Base-by-base conservation (phyloP, 2,113 vertebrate species). In the Thamnophis sirtalis region DNA sequence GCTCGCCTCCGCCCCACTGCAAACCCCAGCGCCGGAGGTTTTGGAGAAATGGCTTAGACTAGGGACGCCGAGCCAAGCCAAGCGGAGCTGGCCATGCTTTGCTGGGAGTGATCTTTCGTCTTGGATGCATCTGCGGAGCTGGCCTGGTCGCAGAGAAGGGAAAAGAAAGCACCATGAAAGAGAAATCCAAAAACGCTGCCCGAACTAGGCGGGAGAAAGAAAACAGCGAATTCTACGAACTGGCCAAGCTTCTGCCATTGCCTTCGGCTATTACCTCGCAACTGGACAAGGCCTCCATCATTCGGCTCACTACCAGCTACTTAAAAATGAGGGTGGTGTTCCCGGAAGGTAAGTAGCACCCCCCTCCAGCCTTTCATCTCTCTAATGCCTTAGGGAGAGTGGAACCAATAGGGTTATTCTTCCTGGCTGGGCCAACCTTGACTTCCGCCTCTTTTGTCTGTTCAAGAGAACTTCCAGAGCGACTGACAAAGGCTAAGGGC, bases 231-330 rank as follows among this genome's bases (percentile, higher is more conserved):
- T 99, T 99, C 97, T 99, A 99, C 89, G 99, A 99, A 97, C 98
- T 99, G 97, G 99, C 99, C 91, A 99, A 99, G 96, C 98, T 99
- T 94, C 93, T 99, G 97, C 99, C 99, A 94, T 95, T 99, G 94
- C 99, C 99, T 92, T 99, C 99, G 0, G 99, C 99, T 95, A 99
- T 99, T 98, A 99, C 99, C 93, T 99, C 99, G 26, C 99, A 99
- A 97, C 98, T 99, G 97, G 99, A 99, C 94, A 99, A 99, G 96
- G 99, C 99, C 88, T 99, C 99, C 93, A 99, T 99, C 97, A 99
- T 99, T 97, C 97, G 99, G 15, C 98, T 99, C 87, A 99, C 99
- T 0, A 99, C 98, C 89, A 99, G 99, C 97, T 99, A 99, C 97
- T 98, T 99, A 97, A 99, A 99, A 96, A 99, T 99, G 99, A 98